Percentiles rank a stretch among this genome's conserved stretches.
These are phyloP conservation scores for Candidula unifasciata DNA, from an alignment of 2,888 invertebrate species.

Conservation along the genomic window DNA sequence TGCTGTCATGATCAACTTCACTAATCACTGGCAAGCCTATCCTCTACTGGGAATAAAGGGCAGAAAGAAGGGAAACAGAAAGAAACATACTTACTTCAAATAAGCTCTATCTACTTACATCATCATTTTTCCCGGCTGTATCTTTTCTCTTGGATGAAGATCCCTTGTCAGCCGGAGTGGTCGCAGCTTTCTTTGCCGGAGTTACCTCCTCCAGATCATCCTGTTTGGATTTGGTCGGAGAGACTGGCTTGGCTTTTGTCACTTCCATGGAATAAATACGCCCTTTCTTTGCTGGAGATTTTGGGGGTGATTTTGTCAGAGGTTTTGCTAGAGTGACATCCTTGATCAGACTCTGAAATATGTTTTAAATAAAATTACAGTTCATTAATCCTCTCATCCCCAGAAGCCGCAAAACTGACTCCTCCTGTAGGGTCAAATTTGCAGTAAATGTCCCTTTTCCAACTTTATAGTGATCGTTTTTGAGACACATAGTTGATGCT, in stretches of 20 bases:
- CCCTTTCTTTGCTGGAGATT: constrained; percentile 33
- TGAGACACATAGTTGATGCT: too few relatives aligned
- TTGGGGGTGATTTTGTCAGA: constrained; percentile 1
- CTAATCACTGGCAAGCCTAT: too few relatives aligned
- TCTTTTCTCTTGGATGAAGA: constrained; percentile 38
- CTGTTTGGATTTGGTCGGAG: constrained; percentile 53
- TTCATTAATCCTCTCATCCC: too few relatives aligned
- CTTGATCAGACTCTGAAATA: neutral
- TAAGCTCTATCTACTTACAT: constrained; percentile 1
- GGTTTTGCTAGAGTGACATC: neutral
- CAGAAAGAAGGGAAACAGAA: neutral
- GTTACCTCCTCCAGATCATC: constrained; percentile 49
- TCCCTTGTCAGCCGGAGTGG: neutral
- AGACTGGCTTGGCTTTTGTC: constrained; percentile 42
- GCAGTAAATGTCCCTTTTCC: too few relatives aligned
- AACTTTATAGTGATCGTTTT: too few relatives aligned
- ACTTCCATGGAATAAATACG: constrained; percentile 53
- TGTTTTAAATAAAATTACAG: too few relatives aligned
- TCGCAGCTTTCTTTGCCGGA: constrained; percentile 43
- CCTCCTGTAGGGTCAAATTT: too few relatives aligned
- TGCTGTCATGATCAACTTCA: too few relatives aligned
- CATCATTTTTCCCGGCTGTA: constrained; percentile 42
- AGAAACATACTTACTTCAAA: neutral
- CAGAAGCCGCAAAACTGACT: too few relatives aligned
- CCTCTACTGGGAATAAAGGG: too few relatives aligned